Conservation (phyloP, 2,888 invertebrate genomes). For the Cabera pusaria region DNA sequence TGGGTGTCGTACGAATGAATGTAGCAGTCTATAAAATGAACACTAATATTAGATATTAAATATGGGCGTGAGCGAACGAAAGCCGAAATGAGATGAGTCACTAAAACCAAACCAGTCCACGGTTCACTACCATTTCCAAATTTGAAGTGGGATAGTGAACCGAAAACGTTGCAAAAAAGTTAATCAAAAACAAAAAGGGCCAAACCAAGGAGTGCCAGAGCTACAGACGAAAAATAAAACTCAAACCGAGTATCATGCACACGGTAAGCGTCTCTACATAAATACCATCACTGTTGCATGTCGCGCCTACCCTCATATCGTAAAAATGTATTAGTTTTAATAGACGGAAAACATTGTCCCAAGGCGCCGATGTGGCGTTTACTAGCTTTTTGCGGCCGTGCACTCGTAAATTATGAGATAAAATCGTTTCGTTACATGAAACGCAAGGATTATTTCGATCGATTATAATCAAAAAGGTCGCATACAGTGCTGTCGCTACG, state of each 20-base stretch:
- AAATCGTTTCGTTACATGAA: constrained; percentile 27
- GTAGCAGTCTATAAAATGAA: constrained; percentile 59
- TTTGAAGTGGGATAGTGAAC: constrained; percentile 33
- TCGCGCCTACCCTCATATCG: constrained; percentile 38
- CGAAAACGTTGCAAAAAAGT: constrained; percentile 41
- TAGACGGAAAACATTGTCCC: constrained; percentile 18
- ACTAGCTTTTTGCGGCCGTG: constrained; percentile 20
- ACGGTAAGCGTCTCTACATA: constrained; percentile 68
- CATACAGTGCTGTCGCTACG: constrained; percentile 2
- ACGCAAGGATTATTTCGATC: constrained; percentile 18
- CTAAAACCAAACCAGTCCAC: constrained; percentile 36
- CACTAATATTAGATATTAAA: constrained; percentile 45
- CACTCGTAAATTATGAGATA: constrained; percentile 19
- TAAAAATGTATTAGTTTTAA: constrained; percentile 21
- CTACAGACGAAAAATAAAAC: constrained; percentile 64
- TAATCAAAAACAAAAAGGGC: constrained; percentile 67
- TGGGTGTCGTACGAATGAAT: constrained; percentile 46
- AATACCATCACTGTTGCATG: constrained; percentile 56
- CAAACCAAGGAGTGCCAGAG: constrained; percentile 80
- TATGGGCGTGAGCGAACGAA: constrained; percentile 44
- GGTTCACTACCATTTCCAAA: constrained; percentile 39
- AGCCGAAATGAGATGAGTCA: constrained; percentile 48
- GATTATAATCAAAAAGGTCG: constrained; percentile 19
- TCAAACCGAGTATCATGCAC: constrained; percentile 70
- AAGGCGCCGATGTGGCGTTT: constrained; percentile 13